phyloP scores from a whole-genome alignment of 2,113 vertebrate genomes.

The Plotosus lineatus region DNA sequence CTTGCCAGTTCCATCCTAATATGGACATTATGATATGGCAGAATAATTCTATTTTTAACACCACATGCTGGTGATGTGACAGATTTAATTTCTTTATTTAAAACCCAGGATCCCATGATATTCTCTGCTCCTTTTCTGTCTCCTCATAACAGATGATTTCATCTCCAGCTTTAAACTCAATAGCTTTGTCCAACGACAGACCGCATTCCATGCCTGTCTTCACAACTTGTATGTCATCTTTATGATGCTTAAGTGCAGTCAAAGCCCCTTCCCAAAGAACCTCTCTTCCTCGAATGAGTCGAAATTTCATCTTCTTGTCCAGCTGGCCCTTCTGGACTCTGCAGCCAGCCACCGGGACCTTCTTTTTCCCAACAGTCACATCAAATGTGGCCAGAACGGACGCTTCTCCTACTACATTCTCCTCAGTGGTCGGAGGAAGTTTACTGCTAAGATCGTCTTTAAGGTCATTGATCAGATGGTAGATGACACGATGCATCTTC shows the following conservation, averaged over 20 bases:
- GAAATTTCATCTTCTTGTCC: constrained; percentile 81
- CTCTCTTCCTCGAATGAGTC: constrained; percentile 74
- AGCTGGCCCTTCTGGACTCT: constrained; percentile 88
- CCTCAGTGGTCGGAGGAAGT: constrained; percentile 66
- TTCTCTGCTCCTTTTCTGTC: constrained; percentile 69
- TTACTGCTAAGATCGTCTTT: constrained; percentile 81
- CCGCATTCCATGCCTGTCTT: constrained; percentile 92
- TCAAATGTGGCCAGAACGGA: constrained; percentile 80
- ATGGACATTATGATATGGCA: not conserved
- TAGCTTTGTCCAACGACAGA: constrained; percentile 74
- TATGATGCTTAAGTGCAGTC: constrained; percentile 86
- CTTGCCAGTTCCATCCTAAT: not conserved
- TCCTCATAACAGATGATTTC: constrained; percentile 83
- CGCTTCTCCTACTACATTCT: constrained; percentile 82
- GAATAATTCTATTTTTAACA: not conserved
- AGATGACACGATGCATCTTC: constrained; percentile 85
- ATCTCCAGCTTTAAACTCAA: constrained; percentile 80
- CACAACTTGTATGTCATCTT: constrained; percentile 81
- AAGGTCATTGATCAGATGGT: constrained; percentile 85
- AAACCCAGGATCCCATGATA: constrained; percentile 92
- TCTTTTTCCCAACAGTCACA: constrained; percentile 84
- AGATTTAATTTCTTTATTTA: constrained; percentile 58
- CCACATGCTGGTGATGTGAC: not conserved
- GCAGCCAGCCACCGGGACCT: constrained; percentile 89
- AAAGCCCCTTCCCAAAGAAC: constrained; percentile 85